These are phyloP conservation scores for Galaxea fascicularis DNA, from an alignment of 92 coral and sea anemone species.

Conservation along the genomic window DNA sequence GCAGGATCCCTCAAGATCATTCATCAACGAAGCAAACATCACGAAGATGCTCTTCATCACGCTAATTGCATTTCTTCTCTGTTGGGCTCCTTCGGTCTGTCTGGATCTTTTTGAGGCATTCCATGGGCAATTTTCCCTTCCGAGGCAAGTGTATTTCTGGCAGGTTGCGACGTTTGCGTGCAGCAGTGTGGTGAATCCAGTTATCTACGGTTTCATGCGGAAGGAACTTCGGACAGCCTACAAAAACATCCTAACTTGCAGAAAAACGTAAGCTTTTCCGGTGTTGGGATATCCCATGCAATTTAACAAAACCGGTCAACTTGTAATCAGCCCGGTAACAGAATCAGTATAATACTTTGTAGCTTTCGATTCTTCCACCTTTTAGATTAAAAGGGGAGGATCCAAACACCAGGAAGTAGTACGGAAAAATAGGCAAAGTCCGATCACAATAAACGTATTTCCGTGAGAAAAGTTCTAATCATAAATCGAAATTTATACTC, in stretches of 20 bases:
- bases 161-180: conserved; percentile 12
- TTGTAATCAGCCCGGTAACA: no score
- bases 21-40: conserved; percentile 32
- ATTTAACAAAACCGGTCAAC: no score
- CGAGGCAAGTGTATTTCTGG: conserved; percentile 32
- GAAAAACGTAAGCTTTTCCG: background rate
- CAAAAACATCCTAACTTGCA: conserved; percentile 27
- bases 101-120: conserved; percentile 31
- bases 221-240: conserved; percentile 32
- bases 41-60: conserved; percentile 37
- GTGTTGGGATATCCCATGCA: no score
- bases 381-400: no score
- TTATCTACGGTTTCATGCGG: conserved; percentile 46
- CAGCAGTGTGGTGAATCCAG: conserved; percentile 35
- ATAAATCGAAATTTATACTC: no score
- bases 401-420: no score
- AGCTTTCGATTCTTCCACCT: no score
- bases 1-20: conserved; percentile 12
- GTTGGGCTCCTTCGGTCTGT: conserved; percentile 34
- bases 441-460: no score
- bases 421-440: no score
- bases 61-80: conserved; percentile 13
- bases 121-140: conserved; percentile 18
- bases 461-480: no score
- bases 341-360: no score